A percentile compares a stretch with the other conserved stretches of the same genome.
Evolutionary conservation across 2,888 invertebrate genomes (phyloP).

Genomic region (Apotomis turbidana): DNA sequence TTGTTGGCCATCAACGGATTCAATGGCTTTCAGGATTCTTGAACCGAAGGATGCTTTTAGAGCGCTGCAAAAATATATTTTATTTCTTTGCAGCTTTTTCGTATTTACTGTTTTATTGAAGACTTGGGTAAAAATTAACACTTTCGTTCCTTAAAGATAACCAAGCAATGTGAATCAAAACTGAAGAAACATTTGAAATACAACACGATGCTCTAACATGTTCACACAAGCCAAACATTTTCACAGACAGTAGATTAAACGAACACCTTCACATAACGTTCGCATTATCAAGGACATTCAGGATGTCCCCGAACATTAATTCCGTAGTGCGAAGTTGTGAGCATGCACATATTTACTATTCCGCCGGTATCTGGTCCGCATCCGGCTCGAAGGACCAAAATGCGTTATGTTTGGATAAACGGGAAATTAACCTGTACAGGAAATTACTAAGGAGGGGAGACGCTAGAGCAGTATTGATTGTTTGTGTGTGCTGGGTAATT

Average conservation of each 20-base stretch:
- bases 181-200: too few relatives aligned
- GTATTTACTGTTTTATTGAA: too few relatives aligned
- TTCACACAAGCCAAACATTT: not conserved
- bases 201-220: too few relatives aligned
- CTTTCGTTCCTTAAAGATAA: too few relatives aligned
- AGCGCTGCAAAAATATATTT: not conserved
- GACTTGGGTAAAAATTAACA: too few relatives aligned
- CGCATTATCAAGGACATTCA: conserved; percentile 5
- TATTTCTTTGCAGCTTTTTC: too few relatives aligned
- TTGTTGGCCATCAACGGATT: conserved; percentile 13
- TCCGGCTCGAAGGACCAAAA: conserved; percentile 48
- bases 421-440: conserved; percentile 45
- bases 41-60: not conserved
- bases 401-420: conserved; percentile 44
- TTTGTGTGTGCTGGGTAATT: conserved; percentile 8
- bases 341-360: conserved; percentile 21
- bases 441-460: conserved; percentile 46
- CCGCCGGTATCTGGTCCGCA: conserved; percentile 40
- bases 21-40: conserved; percentile 15
- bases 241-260: not conserved
- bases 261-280: not conserved
- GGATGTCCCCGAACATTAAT: conserved; percentile 28
- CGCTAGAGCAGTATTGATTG: conserved; percentile 2
- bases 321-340: conserved; percentile 11
- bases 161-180: too few relatives aligned